Evolutionary conservation across 2,888 invertebrate genomes (phyloP).

Genomic region (Lasioglossum vierecki): DNA sequence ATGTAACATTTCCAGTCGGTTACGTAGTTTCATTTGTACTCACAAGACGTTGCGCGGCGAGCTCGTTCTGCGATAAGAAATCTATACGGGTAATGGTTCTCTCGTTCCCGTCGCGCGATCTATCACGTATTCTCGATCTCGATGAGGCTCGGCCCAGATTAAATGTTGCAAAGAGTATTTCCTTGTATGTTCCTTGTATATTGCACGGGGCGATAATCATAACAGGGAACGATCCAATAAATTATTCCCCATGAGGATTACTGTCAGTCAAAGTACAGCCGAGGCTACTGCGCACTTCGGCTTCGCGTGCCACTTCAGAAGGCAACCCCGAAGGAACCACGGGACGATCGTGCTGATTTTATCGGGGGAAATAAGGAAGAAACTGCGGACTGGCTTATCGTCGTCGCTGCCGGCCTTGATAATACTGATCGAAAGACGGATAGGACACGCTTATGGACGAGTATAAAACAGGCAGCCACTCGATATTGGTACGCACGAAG

Average conservation of each 20-base stretch:
- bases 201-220: background rate
- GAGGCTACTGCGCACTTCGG: background rate
- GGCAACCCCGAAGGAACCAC: conserved; percentile 29
- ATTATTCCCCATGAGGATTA: conserved; percentile 24
- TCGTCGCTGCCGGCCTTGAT: conserved; percentile 13
- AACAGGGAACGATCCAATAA: conserved; percentile 22
- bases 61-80: background rate
- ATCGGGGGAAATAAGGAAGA: conserved; percentile 40
- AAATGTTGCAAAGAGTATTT: conserved; percentile 20
- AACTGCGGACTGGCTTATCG: conserved; percentile 36
- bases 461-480: conserved; percentile 5
- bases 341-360: conserved; percentile 23
- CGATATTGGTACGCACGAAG: background rate
- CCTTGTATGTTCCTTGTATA: background rate
- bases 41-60: background rate
- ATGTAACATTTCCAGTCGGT: background rate
- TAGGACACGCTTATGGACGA: background rate
- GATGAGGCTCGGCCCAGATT: conserved; percentile 19
- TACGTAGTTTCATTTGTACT: background rate
- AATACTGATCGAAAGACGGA: conserved; percentile 34
- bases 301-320: conserved; percentile 14
- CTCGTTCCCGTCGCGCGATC: conserved; percentile 6
- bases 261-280: background rate
- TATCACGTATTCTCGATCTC: conserved; percentile 7
- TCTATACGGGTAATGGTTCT: background rate